A percentile compares a stretch with the other conserved stretches of the same genome.
These are phyloP conservation scores for Pagetopsis macropterus DNA, from an alignment of 2,797 vertebrate species.

Conservation along the genomic window DNA sequence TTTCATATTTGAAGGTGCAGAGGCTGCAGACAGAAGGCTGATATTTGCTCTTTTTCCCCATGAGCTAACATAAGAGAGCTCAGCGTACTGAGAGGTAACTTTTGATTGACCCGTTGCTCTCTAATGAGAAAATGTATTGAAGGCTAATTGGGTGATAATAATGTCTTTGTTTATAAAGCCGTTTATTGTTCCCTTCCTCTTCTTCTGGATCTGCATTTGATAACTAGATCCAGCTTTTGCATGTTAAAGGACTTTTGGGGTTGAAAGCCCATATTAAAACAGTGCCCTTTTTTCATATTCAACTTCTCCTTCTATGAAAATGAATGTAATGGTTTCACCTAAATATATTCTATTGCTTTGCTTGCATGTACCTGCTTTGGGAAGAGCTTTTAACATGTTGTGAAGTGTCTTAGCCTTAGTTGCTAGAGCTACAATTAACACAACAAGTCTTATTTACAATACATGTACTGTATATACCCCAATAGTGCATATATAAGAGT, in stretches of 20 bases:
- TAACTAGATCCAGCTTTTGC: not conserved
- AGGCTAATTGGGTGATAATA: conserved; percentile 40
- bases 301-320: conserved; percentile 5
- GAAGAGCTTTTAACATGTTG: conserved; percentile 25
- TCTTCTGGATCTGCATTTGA: conserved; percentile 12
- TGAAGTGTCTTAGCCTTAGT: conserved; percentile 8
- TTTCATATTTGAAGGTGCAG: conserved; percentile 61
- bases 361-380: conserved; percentile 16
- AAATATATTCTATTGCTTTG: conserved; percentile 4
- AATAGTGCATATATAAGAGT: conserved; percentile 26
- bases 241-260: not conserved
- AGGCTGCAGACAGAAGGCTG: conserved; percentile 43
- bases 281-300: conserved; percentile 5
- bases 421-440: conserved; percentile 13
- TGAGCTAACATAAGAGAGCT: conserved; percentile 59
- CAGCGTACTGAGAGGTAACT: conserved; percentile 39
- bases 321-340: conserved; percentile 1
- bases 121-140: conserved; percentile 60
- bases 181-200: conserved; percentile 10
- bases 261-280: conserved; percentile 13
- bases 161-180: conserved; percentile 39
- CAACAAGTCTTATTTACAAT: conserved; percentile 8
- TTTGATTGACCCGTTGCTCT: conserved; percentile 50
- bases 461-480: conserved; percentile 2
- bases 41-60: conserved; percentile 60